phyloP scores from a whole-genome alignment of 2,888 invertebrate genomes.

The Tachina lurida region DNA sequence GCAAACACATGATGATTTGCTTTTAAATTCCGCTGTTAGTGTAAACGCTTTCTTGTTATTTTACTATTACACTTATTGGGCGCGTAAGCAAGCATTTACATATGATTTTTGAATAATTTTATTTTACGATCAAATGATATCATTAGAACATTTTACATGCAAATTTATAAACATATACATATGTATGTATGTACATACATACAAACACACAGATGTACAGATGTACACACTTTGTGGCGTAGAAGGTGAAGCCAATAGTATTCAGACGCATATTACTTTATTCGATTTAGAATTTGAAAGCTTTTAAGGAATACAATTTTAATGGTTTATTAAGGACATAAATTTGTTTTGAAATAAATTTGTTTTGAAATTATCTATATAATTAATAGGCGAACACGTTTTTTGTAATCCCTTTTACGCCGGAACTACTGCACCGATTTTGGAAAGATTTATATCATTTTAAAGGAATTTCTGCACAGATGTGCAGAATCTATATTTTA shows the following conservation, averaged over 20 bases:
- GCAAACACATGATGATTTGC: no score
- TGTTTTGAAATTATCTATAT: no score
- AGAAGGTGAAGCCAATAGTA: conserved; percentile 6
- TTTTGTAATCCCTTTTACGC: no score
- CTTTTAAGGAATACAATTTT: not conserved
- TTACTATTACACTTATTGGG: not conserved
- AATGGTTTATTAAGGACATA: not conserved
- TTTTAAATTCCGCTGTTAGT: not conserved
- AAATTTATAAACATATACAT: no score
- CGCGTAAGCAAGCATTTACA: conserved; percentile 1
- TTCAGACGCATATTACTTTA: not conserved
- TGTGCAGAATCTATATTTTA: no score
- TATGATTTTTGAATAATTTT: conserved; percentile 24
- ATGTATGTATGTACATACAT: no score
- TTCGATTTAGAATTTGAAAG: not conserved
- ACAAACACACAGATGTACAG: no score
- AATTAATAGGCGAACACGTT: no score
- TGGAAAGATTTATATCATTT: no score
- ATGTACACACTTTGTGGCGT: conserved; percentile 6
- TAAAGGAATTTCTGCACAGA: no score
- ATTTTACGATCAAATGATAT: conserved; percentile 52
- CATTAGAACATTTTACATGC: conserved; percentile 19
- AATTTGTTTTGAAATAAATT: conserved; percentile 1
- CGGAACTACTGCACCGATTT: no score
- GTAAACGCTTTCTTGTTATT: conserved; percentile 15